Base-by-base conservation (phyloP, 2,888 invertebrate genomes). In the Allygus modestus region DNA sequence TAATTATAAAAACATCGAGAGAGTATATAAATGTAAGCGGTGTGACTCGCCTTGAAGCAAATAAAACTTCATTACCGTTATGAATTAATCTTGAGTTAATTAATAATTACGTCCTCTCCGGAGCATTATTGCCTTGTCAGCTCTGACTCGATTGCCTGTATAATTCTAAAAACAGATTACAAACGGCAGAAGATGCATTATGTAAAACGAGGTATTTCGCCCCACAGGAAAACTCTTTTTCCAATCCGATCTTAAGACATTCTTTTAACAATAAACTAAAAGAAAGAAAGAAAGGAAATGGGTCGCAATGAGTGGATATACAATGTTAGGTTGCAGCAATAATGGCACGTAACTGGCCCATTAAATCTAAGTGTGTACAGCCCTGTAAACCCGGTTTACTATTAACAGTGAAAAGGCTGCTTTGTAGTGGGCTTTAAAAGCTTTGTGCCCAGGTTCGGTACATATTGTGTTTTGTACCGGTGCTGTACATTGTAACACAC, bases 391-490 rank as follows among this genome's bases (percentile, higher is more conserved):
- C 54, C 26, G 58, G 58, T 54, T 79, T 79, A 79, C 79, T 79
- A 79, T 79, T 79, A 77, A 79, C 79, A 54, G 79, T 79, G 75
- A 77, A 77, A 77, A 77, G 79, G 79, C 79, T 58, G 79, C 79
- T 79, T 79, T 79, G 79, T 79, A 79, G 58, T 37, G 54, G 79
- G 79, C 79, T 51, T 79, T 79, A 79, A 79, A 79, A 79, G 79
- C 79, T 79, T 79, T 79, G 79, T 79, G 58, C 79, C 31, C 15
- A 26, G 51, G 79, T 58, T 33, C 79, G 28, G 58, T 79, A 79
- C 79, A 79, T 79, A 79, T 79, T 79, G 79, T 58, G 79, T 58
- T 77, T 77, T 79, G 79, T 77, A 54, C 77, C 26, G 31, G 73
- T 33, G 23, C 31, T 43, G 41, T 33, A 58, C 77, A 77, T 46